phyloP scores from a whole-genome alignment of 2,797 vertebrate species.

The Xiphorhynchus erythropygius region DNA sequence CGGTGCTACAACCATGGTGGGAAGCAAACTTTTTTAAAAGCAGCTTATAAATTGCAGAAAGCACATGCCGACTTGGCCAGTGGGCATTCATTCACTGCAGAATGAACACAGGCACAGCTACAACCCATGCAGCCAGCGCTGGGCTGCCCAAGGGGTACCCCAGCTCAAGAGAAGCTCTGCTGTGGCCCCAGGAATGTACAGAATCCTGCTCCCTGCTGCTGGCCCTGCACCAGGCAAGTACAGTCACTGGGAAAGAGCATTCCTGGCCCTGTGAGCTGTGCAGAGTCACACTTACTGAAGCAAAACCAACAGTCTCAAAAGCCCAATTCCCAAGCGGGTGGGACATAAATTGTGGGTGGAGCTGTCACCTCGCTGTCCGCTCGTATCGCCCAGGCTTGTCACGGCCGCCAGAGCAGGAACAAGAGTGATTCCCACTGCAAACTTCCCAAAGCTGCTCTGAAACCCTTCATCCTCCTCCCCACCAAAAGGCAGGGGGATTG shows the following conservation, averaged over 20 bases:
- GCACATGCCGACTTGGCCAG: rapidly evolving
- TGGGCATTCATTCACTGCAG: too few relatives aligned
- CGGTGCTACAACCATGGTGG: rapidly evolving
- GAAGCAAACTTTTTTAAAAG: background rate
- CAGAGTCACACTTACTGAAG: background rate
- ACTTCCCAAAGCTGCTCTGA: background rate
- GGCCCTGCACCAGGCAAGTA: rapidly evolving
- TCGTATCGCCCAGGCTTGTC: rapidly evolving
- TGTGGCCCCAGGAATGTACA: rapidly evolving
- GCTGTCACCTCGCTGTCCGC: rapidly evolving
- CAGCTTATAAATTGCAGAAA: background rate
- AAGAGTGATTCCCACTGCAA: background rate
- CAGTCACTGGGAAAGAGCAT: rapidly evolving
- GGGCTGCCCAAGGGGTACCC: background rate
- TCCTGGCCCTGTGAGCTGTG: background rate
- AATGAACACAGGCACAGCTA: background rate
- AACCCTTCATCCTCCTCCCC: background rate
- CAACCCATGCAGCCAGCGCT: rapidly evolving
- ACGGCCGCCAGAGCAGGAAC: rapidly evolving
- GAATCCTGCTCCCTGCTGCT: background rate
- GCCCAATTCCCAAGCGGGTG: background rate
- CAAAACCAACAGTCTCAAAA: conserved; percentile 23
- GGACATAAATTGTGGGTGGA: background rate
- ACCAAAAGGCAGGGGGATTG: background rate
- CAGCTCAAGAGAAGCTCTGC: background rate